Base-by-base conservation (phyloP, 2,888 invertebrate genomes). In the Clunio marinus region DNA sequence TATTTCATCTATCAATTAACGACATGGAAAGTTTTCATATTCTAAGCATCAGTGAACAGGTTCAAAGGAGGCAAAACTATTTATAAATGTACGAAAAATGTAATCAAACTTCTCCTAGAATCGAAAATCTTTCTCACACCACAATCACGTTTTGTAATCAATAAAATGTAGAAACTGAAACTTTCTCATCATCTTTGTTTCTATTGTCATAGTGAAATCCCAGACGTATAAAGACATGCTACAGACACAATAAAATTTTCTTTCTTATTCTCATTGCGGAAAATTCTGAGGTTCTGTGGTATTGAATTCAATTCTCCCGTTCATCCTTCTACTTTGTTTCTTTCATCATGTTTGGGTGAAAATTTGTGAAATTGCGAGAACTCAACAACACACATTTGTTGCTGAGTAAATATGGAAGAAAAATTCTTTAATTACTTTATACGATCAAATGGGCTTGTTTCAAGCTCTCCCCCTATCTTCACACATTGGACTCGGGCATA, bases 341-440 rank as follows among this genome's bases (percentile, higher is more conserved):
- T 27, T 13, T 57, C 22, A 25, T 57, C 15, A 8, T 2, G 3
- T 57, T n/a, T 51, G 22, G 25, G 57, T 57, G 57, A 20, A 57
- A 57, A 57, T 57, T 57, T 57, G 45, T 45, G 45, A 45, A 45
- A 7, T 45, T 45, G 57, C 25, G 57, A 57, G 10, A 57, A 57
- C 27, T 57, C 57, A 57, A 24, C 57, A 57, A 25, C 27, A 27
- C 15, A 57, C 51, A 57, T 57, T 57, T 57, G 57, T 57, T 57
- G 57, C 57, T 57, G 57, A 57, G n/a, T 27, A 57, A n/a, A 57
- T 57, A 25, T 57, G 57, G 41, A 27, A n/a, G n/a, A n/a, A n/a
- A 57, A 57, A 57, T 20, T 57, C 57, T 57, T 57, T 57, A 57
- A 57, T 57, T 57, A 20, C 57, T 57, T 57, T 22, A 57, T 57